Percentiles rank a stretch among this genome's conserved stretches.
Conservation (phyloP, 30 jellyfish, hydroid and myxozoan species). For the Hydractinia echinata region DNA sequence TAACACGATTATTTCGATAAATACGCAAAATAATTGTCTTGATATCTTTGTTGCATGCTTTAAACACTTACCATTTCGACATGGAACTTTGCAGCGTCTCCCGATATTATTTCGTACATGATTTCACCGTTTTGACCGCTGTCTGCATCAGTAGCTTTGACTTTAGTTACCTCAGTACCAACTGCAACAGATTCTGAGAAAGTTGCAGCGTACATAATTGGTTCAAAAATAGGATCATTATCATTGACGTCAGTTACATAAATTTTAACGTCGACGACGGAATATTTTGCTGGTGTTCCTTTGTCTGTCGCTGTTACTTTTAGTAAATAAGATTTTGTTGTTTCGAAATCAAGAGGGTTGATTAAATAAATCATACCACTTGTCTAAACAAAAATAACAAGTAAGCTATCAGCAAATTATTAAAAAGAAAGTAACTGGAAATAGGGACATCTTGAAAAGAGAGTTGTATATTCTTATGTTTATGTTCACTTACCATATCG, state of each 20-base stretch:
- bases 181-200: slow-evolving; percentile 45
- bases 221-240: slow-evolving; percentile 60
- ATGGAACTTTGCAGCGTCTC: slow-evolving; percentile 24
- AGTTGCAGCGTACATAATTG: slow-evolving; percentile 39
- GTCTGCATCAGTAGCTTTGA: slow-evolving; percentile 75
- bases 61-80: slow-evolving; percentile 41
- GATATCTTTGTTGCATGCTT: not conserved
- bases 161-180: slow-evolving; percentile 28
- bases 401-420: not conserved
- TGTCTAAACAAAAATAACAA: not conserved
- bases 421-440: not conserved
- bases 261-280: slow-evolving; percentile 19
- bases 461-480: no score
- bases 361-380: not conserved
- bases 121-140: slow-evolving; percentile 46
- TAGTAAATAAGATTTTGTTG: slow-evolving; percentile 9
- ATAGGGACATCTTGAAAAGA: no score
- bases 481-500: slow-evolving; percentile 17
- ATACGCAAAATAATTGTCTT: not conserved
- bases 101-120: slow-evolving; percentile 35
- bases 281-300: slow-evolving; percentile 31
- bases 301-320: slow-evolving; percentile 41
- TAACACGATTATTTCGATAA: not conserved
- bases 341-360: slow-evolving; percentile 52
- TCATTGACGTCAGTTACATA: slow-evolving; percentile 54